Conservation (phyloP, 37 sponge, comb jelly and placozoan species). For the Ianthella basta region DNA sequence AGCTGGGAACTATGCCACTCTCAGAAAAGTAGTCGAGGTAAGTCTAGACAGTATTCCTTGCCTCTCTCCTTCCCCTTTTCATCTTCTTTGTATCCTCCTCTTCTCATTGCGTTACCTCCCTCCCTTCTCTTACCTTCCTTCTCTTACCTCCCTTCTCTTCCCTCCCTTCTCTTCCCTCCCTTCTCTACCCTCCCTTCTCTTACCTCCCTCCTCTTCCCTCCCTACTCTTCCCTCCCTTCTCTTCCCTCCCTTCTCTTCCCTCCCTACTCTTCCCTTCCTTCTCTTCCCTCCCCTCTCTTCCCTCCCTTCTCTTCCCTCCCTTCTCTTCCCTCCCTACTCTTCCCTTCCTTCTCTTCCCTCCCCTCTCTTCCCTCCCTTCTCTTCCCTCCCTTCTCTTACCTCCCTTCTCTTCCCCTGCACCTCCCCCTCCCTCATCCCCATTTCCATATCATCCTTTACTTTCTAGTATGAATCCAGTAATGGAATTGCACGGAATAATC, state of each 20-base stretch:
- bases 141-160: too few relatives aligned
- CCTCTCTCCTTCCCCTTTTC: not conserved
- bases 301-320: too few relatives aligned
- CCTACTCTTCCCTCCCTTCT: too few relatives aligned
- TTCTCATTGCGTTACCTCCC: not conserved
- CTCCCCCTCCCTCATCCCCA: slow-evolving; percentile 3
- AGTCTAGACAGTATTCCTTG: not conserved
- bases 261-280: not conserved
- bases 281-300: not conserved
- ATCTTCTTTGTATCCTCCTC: not conserved
- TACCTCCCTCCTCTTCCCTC: too few relatives aligned
- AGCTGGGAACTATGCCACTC: not conserved
- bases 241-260: not conserved
- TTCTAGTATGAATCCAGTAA: not conserved
- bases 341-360: not conserved
- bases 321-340: not conserved
- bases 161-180: too few relatives aligned
- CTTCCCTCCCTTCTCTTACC: slow-evolving; percentile 40
- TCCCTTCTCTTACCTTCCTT: too few relatives aligned
- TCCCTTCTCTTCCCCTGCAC: slow-evolving; percentile 34
- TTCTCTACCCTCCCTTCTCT: too few relatives aligned
- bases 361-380: not conserved
- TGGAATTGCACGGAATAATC: not conserved
- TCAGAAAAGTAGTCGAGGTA: not conserved
- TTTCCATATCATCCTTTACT: too few relatives aligned